Conservation (phyloP, 2,797 vertebrate genomes). For the Gymnodraco acuticeps region DNA sequence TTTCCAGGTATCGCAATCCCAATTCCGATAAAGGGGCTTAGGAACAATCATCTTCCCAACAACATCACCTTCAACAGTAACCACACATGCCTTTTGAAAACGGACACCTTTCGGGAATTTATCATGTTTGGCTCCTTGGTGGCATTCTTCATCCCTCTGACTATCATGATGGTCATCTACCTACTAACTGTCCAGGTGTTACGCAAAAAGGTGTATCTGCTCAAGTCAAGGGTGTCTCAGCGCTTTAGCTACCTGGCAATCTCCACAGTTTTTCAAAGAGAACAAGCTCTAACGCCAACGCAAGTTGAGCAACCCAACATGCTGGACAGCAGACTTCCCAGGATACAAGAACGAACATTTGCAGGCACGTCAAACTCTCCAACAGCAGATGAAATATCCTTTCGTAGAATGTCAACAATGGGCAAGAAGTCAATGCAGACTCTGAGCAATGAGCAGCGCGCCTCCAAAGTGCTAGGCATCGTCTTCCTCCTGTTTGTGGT, state of each 20-base stretch:
- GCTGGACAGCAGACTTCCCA: constrained; percentile 81
- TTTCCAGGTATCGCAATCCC: constrained; percentile 94
- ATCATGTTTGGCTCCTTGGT: constrained; percentile 95
- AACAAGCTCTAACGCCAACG: constrained; percentile 78
- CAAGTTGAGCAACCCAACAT: constrained; percentile 85
- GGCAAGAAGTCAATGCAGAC: constrained; percentile 97
- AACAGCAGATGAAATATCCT: constrained; percentile 74
- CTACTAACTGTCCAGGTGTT: constrained; percentile 94
- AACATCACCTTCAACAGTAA: constrained; percentile 88
- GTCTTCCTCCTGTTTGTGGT: constrained; percentile 96
- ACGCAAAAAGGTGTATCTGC: constrained; percentile 92
- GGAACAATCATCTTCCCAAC: constrained; percentile 73
- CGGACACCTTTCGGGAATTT: constrained; percentile 90
- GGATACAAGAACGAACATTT: constrained; percentile 63
- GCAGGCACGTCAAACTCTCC: constrained; percentile 39
- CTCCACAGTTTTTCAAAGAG: constrained; percentile 90
- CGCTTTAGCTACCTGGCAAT: constrained; percentile 87
- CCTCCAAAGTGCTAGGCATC: constrained; percentile 96
- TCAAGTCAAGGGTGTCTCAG: constrained; percentile 88
- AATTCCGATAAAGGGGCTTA: constrained; percentile 92
- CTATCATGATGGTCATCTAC: constrained; percentile 97
- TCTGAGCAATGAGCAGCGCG: constrained; percentile 95
- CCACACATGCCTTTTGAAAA: constrained; percentile 89
- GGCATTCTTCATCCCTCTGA: constrained; percentile 93
- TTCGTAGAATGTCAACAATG: constrained; percentile 88